Evolutionary conservation across 2,797 vertebrate species (phyloP).

Genomic region (Danio tinwini): DNA sequence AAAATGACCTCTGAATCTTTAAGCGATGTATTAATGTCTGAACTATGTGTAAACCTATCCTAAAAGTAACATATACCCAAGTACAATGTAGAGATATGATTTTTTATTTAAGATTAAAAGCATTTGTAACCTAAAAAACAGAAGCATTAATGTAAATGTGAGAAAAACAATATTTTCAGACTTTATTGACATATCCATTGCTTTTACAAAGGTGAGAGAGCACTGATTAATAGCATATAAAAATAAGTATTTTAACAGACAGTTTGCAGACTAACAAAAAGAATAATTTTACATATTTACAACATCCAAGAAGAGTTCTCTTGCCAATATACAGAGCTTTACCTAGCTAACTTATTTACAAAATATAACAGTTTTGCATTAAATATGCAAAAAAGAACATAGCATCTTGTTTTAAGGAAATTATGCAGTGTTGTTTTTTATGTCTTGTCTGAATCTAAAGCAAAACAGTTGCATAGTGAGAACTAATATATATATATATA

Average conservation of each 20-base stretch:
- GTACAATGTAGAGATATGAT: not conserved
- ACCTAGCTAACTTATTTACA: slow-evolving; percentile 16
- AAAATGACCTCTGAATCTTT: not conserved
- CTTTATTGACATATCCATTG: not conserved
- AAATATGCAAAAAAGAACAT: slow-evolving; percentile 6
- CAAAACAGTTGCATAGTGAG: slow-evolving; percentile 43
- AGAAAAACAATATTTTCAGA: not conserved
- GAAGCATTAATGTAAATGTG: not conserved
- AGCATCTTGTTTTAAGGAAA: slow-evolving; percentile 2
- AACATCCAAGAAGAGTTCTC: slow-evolving; percentile 18
- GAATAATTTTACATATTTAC: slow-evolving; percentile 45
- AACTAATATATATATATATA: no score
- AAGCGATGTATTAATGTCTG: not conserved
- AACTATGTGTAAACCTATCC: no score
- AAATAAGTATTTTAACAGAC: slow-evolving; percentile 40
- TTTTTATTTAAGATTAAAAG: not conserved
- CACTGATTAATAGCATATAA: slow-evolving; percentile 47
- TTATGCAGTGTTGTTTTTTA: slow-evolving; percentile 11
- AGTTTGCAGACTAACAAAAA: slow-evolving; percentile 33
- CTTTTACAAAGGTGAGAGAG: slow-evolving; percentile 35
- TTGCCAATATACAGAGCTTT: slow-evolving; percentile 24
- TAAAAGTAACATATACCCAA: not conserved
- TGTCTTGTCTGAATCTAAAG: not conserved
- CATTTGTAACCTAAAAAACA: not conserved
- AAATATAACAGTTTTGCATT: slow-evolving; percentile 7